A percentile compares a stretch with the other conserved stretches of the same genome.
These are phyloP conservation scores for Aspidapion aeneum DNA, from an alignment of 2,888 invertebrate genomes.

Conservation along the genomic window DNA sequence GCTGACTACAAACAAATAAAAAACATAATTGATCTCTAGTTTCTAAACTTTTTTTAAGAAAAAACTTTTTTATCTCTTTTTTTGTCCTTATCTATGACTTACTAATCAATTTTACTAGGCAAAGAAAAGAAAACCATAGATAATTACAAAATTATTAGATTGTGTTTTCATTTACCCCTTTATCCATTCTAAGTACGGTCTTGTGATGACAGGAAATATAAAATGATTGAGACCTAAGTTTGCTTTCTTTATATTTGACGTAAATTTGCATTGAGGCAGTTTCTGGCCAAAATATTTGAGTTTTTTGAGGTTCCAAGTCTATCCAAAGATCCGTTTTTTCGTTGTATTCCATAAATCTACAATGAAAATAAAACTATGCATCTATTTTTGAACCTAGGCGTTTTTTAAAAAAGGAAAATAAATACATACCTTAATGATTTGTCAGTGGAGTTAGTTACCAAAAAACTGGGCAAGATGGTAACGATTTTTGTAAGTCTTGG, in stretches of 20 bases:
- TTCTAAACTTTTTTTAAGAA: too few species aligned
- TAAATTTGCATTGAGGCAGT: slow-evolving; percentile 79
- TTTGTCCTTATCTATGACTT: neutral
- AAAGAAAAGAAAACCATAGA: too few species aligned
- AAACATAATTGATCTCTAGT: too few species aligned
- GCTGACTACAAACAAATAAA: slow-evolving; percentile 56
- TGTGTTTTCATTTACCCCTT: too few species aligned
- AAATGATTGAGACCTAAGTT: slow-evolving; percentile 73
- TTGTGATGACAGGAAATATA: slow-evolving; percentile 65
- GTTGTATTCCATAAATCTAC: slow-evolving; percentile 81
- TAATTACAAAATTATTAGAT: too few species aligned
- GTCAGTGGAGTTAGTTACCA: slow-evolving; percentile 69
- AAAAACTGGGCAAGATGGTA: slow-evolving; percentile 74
- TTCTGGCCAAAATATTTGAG: slow-evolving; percentile 76
- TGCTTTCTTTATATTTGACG: slow-evolving; percentile 73
- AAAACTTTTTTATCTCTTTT: neutral
- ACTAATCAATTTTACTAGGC: neutral
- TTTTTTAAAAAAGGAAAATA: too few species aligned
- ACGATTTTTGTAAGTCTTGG: slow-evolving; percentile 76
- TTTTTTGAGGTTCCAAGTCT: slow-evolving; percentile 67
- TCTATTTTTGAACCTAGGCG: slow-evolving; percentile 5
- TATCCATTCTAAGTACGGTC: slow-evolving; percentile 78
- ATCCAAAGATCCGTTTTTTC: slow-evolving; percentile 82
- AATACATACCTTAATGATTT: slow-evolving; percentile 46
- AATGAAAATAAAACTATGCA: too few species aligned